Evolutionary conservation across 2,797 vertebrate genomes (phyloP).

Genomic region (Pantherophis vulpinus): DNA sequence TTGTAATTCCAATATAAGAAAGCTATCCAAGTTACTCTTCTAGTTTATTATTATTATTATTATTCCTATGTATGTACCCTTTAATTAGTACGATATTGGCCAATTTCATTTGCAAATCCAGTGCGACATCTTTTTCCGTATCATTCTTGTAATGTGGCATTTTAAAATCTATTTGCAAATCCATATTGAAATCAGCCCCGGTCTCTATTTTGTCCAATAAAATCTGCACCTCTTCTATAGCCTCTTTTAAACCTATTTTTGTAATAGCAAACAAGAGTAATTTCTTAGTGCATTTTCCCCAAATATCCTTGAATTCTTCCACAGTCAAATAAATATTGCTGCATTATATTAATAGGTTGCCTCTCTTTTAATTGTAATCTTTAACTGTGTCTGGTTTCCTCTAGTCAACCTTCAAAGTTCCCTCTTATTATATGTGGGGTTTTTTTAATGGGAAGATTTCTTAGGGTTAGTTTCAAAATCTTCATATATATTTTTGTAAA

Average conservation of each 20-base stretch:
- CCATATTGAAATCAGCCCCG: not conserved
- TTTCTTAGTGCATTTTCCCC: not conserved
- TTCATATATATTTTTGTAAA: not conserved
- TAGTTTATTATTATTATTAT: not conserved
- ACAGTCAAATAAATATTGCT: not conserved
- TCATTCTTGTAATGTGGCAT: not conserved
- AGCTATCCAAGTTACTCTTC: not conserved
- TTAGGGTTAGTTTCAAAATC: not conserved
- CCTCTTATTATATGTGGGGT: not conserved
- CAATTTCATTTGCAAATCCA: not conserved
- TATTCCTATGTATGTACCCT: not conserved
- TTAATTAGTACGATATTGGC: not conserved
- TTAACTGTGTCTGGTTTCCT: not conserved
- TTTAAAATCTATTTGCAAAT: not conserved
- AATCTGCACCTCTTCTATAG: not conserved
- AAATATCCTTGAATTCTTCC: not conserved
- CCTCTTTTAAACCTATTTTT: not conserved
- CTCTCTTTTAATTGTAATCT: not conserved
- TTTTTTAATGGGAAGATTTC: not conserved
- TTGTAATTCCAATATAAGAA: not conserved
- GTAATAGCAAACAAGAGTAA: not conserved
- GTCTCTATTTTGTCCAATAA: not conserved
- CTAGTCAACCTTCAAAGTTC: not conserved
- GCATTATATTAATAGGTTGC: not conserved
- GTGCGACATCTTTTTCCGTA: not conserved